Conservation (phyloP, 2,113 vertebrate species). For the Addax nasomaculatus region DNA sequence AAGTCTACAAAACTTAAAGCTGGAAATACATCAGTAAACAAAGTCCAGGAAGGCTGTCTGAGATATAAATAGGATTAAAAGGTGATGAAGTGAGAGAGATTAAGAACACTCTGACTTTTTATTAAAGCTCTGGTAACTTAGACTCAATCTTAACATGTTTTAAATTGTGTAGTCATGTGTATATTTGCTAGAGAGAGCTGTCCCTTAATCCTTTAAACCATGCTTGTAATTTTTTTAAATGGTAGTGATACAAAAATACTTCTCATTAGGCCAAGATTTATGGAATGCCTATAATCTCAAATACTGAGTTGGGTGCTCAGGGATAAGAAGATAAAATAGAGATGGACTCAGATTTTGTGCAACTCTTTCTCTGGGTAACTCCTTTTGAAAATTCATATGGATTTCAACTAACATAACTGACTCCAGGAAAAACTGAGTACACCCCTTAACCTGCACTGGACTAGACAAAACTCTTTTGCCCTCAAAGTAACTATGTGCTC, state of each 20-base stretch:
- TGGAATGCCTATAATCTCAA: not conserved
- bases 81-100: not conserved
- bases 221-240: not conserved
- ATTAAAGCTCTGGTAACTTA: not conserved
- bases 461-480: not conserved
- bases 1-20: not conserved
- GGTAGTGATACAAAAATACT: not conserved
- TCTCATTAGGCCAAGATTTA: slow-evolving; percentile 16
- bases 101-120: not conserved
- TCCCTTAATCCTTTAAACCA: not conserved
- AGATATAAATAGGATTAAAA: slow-evolving; percentile 3
- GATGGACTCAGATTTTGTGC: not conserved
- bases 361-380: not conserved
- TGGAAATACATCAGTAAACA: slow-evolving; percentile 1
- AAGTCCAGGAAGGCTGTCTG: not conserved
- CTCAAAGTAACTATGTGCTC: not conserved
- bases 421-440: not conserved
- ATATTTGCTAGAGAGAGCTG: not conserved
- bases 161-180: not conserved
- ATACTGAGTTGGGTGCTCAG: not conserved
- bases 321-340: not conserved
- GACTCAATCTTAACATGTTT: not conserved
- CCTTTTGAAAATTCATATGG: not conserved
- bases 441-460: not conserved
- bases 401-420: not conserved